Evolutionary conservation across 2,888 invertebrate species (phyloP).

Genomic region (Eupithecia vulgata): DNA sequence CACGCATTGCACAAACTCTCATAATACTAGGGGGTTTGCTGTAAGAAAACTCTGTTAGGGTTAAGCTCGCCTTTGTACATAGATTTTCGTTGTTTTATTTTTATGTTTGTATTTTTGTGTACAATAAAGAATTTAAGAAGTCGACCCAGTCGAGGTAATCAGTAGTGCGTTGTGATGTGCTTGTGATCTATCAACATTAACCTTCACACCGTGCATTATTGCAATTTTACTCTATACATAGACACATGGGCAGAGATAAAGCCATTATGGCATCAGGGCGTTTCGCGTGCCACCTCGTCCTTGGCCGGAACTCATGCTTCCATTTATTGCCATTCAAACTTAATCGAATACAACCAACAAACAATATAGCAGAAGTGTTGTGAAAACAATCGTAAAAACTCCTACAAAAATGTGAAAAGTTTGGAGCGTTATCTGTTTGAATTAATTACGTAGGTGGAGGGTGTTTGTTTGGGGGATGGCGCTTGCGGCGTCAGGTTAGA

Average conservation of each 20-base stretch:
- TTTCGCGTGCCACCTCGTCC: slow-evolving; percentile 70
- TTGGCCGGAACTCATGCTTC: slow-evolving; percentile 57
- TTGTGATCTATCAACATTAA: slow-evolving; percentile 24
- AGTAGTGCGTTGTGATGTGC: slow-evolving; percentile 1
- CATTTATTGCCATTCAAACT: slow-evolving; percentile 72
- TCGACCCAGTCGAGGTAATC: no score
- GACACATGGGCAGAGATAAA: slow-evolving; percentile 59
- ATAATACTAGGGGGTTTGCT: no score
- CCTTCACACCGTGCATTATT: slow-evolving; percentile 33
- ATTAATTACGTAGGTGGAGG: slow-evolving; percentile 19
- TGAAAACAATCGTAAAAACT: slow-evolving; percentile 52
- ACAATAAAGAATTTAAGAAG: no score
- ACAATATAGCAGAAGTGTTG: slow-evolving; percentile 56
- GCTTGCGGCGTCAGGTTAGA: slow-evolving; percentile 4
- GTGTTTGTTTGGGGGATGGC: slow-evolving; percentile 13
- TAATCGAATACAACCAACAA: slow-evolving; percentile 68
- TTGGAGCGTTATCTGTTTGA: slow-evolving; percentile 35
- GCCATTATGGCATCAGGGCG: slow-evolving; percentile 53
- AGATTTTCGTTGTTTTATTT: no score
- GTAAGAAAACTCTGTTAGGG: no score
- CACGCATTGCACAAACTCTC: no score
- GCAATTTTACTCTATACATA: slow-evolving; percentile 21
- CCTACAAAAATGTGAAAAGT: slow-evolving; percentile 45
- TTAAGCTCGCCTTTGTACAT: no score
- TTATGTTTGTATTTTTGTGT: no score